These are phyloP conservation scores for Cariama cristata DNA, from an alignment of 2,113 vertebrate genomes.

Conservation along the genomic window DNA sequence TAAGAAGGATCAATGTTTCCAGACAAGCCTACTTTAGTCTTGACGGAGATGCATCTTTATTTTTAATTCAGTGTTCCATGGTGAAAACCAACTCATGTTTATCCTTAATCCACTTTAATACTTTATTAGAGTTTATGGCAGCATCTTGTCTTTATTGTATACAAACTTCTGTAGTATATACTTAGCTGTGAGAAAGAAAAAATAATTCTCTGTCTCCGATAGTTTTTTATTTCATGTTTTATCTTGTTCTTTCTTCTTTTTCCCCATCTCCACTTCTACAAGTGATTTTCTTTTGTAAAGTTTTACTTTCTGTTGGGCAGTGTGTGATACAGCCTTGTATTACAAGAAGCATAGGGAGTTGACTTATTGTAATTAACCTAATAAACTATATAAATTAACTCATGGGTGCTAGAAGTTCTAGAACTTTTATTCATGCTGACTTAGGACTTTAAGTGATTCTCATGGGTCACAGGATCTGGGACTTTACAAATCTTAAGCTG, in stretches of 20 bases:
- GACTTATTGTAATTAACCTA: not conserved
- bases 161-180: not conserved
- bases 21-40: not conserved
- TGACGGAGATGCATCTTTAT: not conserved
- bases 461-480: not conserved
- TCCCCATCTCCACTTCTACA: not conserved
- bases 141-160: not conserved
- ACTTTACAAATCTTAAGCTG: not conserved
- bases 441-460: not conserved
- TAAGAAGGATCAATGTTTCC: not conserved
- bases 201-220: not conserved
- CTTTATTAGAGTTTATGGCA: not conserved
- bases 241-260: not conserved
- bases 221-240: not conserved
- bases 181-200: not conserved
- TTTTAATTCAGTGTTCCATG: not conserved
- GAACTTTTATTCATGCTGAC: not conserved
- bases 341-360: not conserved
- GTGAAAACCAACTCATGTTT: not conserved
- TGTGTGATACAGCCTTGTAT: not conserved
- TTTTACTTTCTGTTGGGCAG: not conserved
- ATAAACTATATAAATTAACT: not conserved
- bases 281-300: not conserved
- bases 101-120: not conserved
- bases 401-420: not conserved